Conservation (phyloP, 1,140 invertebrate genomes). For the Lepidurus apus region DNA sequence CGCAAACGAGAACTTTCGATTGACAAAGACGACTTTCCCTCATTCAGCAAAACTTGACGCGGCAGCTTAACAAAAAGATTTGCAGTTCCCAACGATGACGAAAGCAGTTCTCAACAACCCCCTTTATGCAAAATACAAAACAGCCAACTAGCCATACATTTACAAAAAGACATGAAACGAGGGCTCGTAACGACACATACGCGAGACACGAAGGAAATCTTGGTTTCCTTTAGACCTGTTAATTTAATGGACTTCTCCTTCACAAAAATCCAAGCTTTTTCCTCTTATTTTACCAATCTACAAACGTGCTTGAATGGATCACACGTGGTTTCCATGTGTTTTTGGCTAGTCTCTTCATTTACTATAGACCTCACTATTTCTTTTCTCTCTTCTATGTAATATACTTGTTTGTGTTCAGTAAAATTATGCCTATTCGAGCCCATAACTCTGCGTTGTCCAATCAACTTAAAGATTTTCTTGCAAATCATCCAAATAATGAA, state of each 20-base stretch:
- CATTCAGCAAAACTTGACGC: slow-evolving; percentile 15
- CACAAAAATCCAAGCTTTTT: not conserved
- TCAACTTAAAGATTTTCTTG: no score
- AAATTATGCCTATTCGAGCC: slow-evolving; percentile 19
- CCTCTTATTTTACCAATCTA: not conserved
- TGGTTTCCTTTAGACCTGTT: not conserved
- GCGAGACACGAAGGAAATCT: slow-evolving; percentile 7
- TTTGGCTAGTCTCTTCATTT: slow-evolving; percentile 19
- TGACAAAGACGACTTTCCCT: not conserved
- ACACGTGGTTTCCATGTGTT: slow-evolving; percentile 19
- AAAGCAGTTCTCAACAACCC: slow-evolving; percentile 15
- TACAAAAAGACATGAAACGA: not conserved
- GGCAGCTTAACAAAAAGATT: not conserved
- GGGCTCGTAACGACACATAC: slow-evolving; percentile 14
- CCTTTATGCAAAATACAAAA: not conserved
- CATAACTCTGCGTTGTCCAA: not conserved
- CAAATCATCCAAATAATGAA: no score
- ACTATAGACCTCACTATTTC: slow-evolving; percentile 20
- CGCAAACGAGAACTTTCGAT: not conserved
- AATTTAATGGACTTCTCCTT: not conserved
- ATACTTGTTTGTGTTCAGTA: slow-evolving; percentile 22
- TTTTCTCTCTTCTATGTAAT: slow-evolving; percentile 22
- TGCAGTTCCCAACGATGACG: slow-evolving; percentile 20
- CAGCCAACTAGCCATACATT: not conserved
- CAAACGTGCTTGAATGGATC: slow-evolving; percentile 18